phyloP scores from a whole-genome alignment of 2,113 vertebrate species.

The Atherinomorus stipes region DNA sequence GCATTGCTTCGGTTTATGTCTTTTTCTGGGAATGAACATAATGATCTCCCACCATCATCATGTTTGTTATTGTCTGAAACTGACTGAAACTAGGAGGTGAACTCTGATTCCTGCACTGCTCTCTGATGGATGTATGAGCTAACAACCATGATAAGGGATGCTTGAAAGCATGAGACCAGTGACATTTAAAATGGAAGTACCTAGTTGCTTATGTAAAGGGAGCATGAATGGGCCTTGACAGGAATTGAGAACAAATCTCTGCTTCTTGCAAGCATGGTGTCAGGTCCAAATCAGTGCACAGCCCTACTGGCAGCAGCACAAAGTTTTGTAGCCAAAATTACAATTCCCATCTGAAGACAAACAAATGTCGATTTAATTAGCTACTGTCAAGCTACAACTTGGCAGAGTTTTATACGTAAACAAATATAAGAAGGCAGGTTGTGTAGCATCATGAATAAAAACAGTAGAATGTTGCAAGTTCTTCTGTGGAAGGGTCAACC shows the following conservation, averaged over 20 bases:
- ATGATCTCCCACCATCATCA: too few relatives aligned
- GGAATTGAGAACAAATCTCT: constrained; percentile 29
- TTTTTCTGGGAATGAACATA: too few relatives aligned
- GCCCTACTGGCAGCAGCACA: constrained; percentile 40
- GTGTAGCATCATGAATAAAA: constrained; percentile 35
- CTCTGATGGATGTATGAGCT: too few relatives aligned
- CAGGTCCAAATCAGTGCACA: constrained; percentile 43
- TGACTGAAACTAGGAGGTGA: too few relatives aligned
- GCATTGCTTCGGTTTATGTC: too few relatives aligned
- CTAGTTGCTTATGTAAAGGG: too few relatives aligned
- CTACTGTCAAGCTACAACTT: constrained; percentile 47
- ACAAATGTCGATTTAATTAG: constrained; percentile 55
- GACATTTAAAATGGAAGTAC: too few relatives aligned
- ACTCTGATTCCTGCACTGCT: too few relatives aligned
- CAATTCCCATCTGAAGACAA: constrained; percentile 47
- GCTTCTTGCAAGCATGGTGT: constrained; percentile 35
- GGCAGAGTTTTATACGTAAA: constrained; percentile 45
- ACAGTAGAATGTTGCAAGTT: constrained; percentile 11
- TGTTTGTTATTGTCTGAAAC: too few relatives aligned
- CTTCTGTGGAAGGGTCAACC: constrained; percentile 30
- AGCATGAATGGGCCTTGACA: too few relatives aligned
- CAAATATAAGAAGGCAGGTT: constrained; percentile 44
- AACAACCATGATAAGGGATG: too few relatives aligned
- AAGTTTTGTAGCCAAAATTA: constrained; percentile 55
- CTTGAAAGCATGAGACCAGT: too few relatives aligned